Conservation (phyloP, 2,888 invertebrate species). For the Hirtodrosophila duncani region DNA sequence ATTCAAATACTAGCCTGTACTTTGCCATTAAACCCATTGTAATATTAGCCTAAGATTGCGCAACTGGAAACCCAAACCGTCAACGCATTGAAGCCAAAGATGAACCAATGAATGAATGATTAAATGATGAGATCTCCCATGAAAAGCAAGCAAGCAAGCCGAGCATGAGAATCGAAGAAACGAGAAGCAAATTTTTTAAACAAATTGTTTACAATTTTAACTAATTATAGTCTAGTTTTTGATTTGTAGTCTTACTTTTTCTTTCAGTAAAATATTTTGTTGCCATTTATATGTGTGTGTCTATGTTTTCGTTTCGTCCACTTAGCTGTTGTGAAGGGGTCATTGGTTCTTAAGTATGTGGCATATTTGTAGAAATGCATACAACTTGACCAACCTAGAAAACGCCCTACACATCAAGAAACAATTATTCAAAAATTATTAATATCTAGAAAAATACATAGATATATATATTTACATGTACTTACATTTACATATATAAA, state of each 20-base stretch:
- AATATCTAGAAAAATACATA: conserved; percentile 16
- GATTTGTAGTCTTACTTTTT: conserved; percentile 25
- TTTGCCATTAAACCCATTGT: conserved; percentile 38
- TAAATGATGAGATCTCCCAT: conserved; percentile 19
- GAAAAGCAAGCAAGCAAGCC: conserved; percentile 3
- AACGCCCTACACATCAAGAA: conserved; percentile 1
- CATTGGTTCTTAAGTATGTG: conserved; percentile 28
- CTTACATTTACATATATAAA: no score
- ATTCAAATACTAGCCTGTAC: conserved; percentile 36
- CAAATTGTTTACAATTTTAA: conserved; percentile 14
- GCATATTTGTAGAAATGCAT: conserved; percentile 47
- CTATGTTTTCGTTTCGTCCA: conserved; percentile 21
- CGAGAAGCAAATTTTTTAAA: conserved; percentile 20
- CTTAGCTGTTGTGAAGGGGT: conserved; percentile 33
- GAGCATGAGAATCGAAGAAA: neutral
- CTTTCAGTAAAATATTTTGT: conserved; percentile 23
- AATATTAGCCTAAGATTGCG: conserved; percentile 36
- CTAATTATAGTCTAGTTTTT: conserved; percentile 14
- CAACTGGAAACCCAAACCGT: conserved; percentile 8
- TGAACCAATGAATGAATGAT: conserved; percentile 44
- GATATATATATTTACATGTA: no score
- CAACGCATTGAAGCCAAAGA: conserved; percentile 50
- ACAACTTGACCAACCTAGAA: conserved; percentile 14
- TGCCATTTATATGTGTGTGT: conserved; percentile 41
- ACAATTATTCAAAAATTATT: conserved; percentile 11